phyloP scores from a whole-genome alignment of 2,113 vertebrate genomes.

The Nymphicus hollandicus region DNA sequence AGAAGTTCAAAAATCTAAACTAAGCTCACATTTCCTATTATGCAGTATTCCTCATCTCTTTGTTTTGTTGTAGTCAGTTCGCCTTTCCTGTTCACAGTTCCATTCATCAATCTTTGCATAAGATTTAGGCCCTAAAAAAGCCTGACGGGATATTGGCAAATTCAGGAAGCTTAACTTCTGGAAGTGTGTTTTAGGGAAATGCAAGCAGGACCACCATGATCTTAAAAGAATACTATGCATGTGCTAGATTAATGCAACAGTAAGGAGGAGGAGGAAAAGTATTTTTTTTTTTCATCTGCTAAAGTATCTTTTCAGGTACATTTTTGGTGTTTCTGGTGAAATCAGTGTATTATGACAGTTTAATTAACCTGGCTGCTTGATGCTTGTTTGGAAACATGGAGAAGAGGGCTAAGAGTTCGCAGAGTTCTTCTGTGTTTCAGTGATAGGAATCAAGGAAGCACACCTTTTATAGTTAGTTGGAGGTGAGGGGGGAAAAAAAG shows the following conservation, averaged over 20 bases:
- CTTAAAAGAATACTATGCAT: neutral
- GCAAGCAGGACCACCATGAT: neutral
- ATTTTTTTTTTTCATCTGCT: neutral
- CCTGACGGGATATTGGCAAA: fast-evolving
- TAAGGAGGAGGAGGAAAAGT: neutral
- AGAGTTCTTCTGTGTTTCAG: neutral
- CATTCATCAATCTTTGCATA: fast-evolving
- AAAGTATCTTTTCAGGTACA: neutral
- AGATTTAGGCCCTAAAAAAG: neutral
- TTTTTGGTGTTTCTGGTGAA: neutral
- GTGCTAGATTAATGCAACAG: neutral
- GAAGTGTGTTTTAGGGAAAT: neutral
- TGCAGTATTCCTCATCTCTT: neutral
- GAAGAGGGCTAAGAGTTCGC: neutral
- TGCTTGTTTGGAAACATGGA: neutral
- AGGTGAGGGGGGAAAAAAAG: neutral
- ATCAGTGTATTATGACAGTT: neutral
- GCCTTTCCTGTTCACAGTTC: neutral
- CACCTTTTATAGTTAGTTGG: neutral
- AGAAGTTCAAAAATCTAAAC: neutral
- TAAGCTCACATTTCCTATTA: neutral
- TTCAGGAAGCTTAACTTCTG: neutral
- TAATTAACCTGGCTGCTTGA: neutral
- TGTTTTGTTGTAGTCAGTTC: neutral
- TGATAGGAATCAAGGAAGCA: neutral